Conservation (phyloP, 2,888 invertebrate species). For the Megalurothrips usitatus region DNA sequence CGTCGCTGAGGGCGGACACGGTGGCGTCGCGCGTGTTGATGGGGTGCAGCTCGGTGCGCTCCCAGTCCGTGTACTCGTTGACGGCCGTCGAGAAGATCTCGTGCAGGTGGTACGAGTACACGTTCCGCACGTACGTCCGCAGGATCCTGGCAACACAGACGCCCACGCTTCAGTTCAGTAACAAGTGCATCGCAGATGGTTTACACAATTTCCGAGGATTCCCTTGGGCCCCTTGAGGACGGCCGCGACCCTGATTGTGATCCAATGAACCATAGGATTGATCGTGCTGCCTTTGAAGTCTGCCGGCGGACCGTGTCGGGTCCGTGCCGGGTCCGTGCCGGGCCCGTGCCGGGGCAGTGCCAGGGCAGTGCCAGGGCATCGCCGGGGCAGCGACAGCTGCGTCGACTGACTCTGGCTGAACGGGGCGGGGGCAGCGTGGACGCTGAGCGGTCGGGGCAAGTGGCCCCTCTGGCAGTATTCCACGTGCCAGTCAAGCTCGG, state of each 20-base stretch:
- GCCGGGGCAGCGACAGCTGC: background rate
- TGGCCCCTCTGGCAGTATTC: too few relatives aligned
- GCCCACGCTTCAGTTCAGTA: background rate
- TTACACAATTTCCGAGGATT: too few relatives aligned
- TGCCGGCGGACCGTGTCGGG: background rate
- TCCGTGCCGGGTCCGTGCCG: background rate
- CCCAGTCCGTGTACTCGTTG: constrained; percentile 98
- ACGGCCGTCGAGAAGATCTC: constrained; percentile 90
- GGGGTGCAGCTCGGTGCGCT: constrained; percentile 82
- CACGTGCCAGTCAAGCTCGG: too few relatives aligned
- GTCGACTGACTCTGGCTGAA: background rate
- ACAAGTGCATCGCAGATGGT: background rate
- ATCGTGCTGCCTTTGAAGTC: background rate
- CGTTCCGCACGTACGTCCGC: constrained; percentile 87
- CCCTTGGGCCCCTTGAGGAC: background rate
- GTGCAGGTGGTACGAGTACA: constrained; percentile 90
- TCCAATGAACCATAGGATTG: background rate
- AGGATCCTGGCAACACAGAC: constrained; percentile 37
- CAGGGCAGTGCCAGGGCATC: background rate
- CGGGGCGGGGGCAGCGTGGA: background rate
- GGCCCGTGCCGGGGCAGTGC: background rate
- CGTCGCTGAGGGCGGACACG: constrained; percentile 87
- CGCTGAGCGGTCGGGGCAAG: background rate
- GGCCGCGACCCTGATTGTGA: background rate
- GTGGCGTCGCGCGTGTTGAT: constrained; percentile 84